Evolutionary conservation across 2,888 invertebrate species (phyloP).

Genomic region (Biston stratarius): DNA sequence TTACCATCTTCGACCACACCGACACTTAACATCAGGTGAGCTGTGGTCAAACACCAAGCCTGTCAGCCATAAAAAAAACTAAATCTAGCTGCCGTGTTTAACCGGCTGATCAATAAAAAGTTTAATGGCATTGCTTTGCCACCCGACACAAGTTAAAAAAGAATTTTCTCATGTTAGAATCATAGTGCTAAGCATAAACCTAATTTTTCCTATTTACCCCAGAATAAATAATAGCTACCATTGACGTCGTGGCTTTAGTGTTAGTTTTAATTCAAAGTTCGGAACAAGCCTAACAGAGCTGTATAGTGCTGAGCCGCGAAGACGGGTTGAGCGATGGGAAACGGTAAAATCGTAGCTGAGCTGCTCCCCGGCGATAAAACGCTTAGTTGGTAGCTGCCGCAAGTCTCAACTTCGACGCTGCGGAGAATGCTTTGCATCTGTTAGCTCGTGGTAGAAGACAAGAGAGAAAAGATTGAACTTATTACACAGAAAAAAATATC

Average conservation of each 20-base stretch:
- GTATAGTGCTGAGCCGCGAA: conserved; percentile 28
- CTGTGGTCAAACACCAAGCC: no score
- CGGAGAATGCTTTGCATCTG: conserved; percentile 43
- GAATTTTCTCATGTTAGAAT: not conserved
- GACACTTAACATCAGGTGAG: no score
- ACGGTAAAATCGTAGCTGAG: conserved; percentile 48
- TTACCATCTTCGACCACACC: no score
- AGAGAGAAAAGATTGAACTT: not conserved
- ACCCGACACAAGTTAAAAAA: not conserved
- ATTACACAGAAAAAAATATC: no score
- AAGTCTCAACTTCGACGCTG: conserved; percentile 64
- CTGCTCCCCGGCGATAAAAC: conserved; percentile 79
- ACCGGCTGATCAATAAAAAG: no score
- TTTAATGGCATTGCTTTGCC: no score
- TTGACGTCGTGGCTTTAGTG: conserved; percentile 6
- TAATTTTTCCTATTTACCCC: not conserved
- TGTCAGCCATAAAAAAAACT: no score
- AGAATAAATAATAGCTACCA: no score
- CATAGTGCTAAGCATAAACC: not conserved
- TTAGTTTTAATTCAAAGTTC: conserved; percentile 45
- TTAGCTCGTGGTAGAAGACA: conserved; percentile 29
- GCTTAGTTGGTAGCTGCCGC: conserved; percentile 76
- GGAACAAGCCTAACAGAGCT: conserved; percentile 28
- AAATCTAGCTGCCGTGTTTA: no score
- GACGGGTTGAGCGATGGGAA: conserved; percentile 40